Evolutionary conservation across 2,797 vertebrate species (phyloP).

Genomic region (Pangasius mekongensis): DNA sequence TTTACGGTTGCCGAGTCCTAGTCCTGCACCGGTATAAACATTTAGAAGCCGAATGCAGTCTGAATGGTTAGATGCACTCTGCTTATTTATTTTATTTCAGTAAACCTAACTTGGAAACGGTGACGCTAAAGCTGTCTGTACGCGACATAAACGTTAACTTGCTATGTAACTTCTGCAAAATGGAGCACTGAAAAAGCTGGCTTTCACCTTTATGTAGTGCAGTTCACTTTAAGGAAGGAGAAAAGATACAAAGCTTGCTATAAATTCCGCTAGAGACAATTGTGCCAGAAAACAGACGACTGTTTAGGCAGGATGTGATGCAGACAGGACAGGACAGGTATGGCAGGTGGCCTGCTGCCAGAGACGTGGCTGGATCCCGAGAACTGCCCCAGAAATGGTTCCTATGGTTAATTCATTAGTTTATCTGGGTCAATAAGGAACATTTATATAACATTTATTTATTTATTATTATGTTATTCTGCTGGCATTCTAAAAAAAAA

Average conservation of each 20-base stretch:
- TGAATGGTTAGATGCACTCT: neutral
- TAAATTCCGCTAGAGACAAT: neutral
- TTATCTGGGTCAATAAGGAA: neutral
- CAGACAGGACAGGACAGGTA: neutral
- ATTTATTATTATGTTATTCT: neutral
- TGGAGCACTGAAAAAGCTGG: neutral
- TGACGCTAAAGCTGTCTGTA: too few relatives aligned
- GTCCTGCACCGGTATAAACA: neutral
- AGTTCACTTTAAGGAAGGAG: neutral
- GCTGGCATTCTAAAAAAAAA: too few relatives aligned
- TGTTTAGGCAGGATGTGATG: neutral
- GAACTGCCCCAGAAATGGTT: neutral
- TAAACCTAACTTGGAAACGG: neutral
- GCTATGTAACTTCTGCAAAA: neutral
- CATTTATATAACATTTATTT: neutral
- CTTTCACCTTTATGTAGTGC: neutral
- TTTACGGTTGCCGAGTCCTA: too few relatives aligned
- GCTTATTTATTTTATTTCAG: neutral
- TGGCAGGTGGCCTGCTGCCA: neutral
- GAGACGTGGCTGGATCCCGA: neutral
- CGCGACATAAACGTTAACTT: too few relatives aligned
- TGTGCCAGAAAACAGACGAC: neutral
- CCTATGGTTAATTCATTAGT: neutral
- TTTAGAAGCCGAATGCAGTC: neutral
- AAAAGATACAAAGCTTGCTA: neutral